Conservation (phyloP, 2,113 vertebrate species). For the Aleadryas rufinucha region DNA sequence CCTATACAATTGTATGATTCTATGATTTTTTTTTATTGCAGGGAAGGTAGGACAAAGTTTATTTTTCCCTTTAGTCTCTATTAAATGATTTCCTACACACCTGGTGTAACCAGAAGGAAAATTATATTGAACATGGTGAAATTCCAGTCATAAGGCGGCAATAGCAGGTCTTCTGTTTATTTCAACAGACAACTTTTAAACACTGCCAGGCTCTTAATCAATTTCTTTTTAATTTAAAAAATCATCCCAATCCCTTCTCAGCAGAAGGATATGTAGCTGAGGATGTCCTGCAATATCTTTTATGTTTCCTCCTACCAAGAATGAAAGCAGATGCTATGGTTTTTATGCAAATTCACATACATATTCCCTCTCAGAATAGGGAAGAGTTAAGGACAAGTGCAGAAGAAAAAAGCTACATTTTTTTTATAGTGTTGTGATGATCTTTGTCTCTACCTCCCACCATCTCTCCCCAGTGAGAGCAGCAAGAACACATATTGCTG, state of each 20-base stretch:
- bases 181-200: background rate
- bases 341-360: background rate
- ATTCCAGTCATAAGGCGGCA: background rate
- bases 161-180: background rate
- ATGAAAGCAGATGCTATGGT: background rate
- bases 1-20: background rate
- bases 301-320: background rate
- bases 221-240: background rate
- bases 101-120: background rate
- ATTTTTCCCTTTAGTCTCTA: background rate
- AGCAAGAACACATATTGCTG: background rate
- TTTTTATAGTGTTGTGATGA: background rate
- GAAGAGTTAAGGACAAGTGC: background rate
- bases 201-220: background rate
- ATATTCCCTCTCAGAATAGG: background rate
- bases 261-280: background rate
- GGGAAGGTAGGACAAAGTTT: background rate
- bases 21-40: background rate
- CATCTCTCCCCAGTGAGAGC: background rate
- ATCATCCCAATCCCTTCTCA: background rate
- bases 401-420: background rate
- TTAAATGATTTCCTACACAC: rapidly evolving
- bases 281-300: background rate
- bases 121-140: background rate
- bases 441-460: background rate